Percentiles rank a stretch among this genome's conserved stretches.
These are phyloP conservation scores for Uloborus diversus DNA, from an alignment of 1,140 invertebrate genomes.

Conservation along the genomic window DNA sequence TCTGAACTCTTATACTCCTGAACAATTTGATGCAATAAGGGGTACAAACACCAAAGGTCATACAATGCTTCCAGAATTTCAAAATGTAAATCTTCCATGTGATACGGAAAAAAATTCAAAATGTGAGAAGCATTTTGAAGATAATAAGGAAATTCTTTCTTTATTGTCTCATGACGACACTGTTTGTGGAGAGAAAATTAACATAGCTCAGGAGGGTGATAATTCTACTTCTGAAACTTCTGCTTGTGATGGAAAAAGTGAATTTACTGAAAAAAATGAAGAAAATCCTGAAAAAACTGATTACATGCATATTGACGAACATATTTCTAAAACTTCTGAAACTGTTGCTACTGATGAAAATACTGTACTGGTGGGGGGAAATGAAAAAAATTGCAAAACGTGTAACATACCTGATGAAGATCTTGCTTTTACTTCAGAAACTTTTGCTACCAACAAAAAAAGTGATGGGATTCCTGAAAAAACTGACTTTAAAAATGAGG, in stretches of 20 bases:
- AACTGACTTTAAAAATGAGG: background rate
- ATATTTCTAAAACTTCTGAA: background rate
- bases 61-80: background rate
- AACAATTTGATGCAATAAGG: background rate
- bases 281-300: background rate
- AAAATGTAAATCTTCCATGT: background rate
- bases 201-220: background rate
- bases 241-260: background rate
- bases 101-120: background rate
- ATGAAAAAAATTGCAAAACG: background rate
- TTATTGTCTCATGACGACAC: background rate
- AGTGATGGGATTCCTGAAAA: background rate
- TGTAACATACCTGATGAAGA: background rate
- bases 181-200: background rate
- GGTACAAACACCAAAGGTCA: background rate
- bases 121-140: too few relatives aligned
- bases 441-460: background rate
- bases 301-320: background rate
- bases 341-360: background rate
- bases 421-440: background rate
- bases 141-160: too few relatives aligned
- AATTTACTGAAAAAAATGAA: background rate
- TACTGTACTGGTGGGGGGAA: background rate
- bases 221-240: background rate
- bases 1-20: background rate